A percentile compares a stretch with the other conserved stretches of the same genome.
These are phyloP conservation scores for Amphimallon solstitiale DNA, from an alignment of 2,888 invertebrate genomes.

Conservation along the genomic window DNA sequence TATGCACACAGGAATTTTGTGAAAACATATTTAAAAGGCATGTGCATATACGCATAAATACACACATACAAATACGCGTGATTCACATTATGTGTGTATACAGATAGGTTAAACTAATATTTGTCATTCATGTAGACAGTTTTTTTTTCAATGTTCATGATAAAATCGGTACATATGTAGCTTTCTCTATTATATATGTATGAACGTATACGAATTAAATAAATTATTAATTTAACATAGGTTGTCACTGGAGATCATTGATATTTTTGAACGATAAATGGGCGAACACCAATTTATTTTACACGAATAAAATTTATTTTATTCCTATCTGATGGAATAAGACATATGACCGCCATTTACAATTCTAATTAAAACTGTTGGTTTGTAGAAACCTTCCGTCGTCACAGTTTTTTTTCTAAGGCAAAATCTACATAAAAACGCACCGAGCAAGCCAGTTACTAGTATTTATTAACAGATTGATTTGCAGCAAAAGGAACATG, in stretches of 20 bases:
- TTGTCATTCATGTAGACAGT: slow-evolving; percentile 25
- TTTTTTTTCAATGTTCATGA: slow-evolving; percentile 27
- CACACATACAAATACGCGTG: slow-evolving; percentile 1
- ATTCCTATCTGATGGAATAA: neutral
- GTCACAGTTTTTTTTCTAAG: neutral
- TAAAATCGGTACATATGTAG: slow-evolving; percentile 29
- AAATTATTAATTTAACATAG: neutral
- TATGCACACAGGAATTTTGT: slow-evolving; percentile 29
- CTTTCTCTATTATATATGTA: slow-evolving; percentile 12
- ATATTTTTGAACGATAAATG: slow-evolving; percentile 14
- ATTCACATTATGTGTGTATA: slow-evolving; percentile 21
- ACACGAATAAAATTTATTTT: neutral
- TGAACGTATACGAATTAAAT: slow-evolving; percentile 2
- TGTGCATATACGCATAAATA: neutral
- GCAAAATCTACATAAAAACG: too few relatives aligned
- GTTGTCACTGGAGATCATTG: slow-evolving; percentile 4
- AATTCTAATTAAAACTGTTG: neutral
- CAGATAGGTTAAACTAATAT: slow-evolving; percentile 31
- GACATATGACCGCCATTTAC: neutral
- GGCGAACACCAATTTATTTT: slow-evolving; percentile 2
- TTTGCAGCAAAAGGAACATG: too few relatives aligned
- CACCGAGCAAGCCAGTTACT: too few relatives aligned
- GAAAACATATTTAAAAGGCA: slow-evolving; percentile 1
- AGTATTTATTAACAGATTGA: too few relatives aligned
- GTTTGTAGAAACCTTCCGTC: neutral